A percentile compares a stretch with the other conserved stretches of the same genome.
Conservation (phyloP, 2,113 vertebrate genomes). For the Spea multiplicata region DNA sequence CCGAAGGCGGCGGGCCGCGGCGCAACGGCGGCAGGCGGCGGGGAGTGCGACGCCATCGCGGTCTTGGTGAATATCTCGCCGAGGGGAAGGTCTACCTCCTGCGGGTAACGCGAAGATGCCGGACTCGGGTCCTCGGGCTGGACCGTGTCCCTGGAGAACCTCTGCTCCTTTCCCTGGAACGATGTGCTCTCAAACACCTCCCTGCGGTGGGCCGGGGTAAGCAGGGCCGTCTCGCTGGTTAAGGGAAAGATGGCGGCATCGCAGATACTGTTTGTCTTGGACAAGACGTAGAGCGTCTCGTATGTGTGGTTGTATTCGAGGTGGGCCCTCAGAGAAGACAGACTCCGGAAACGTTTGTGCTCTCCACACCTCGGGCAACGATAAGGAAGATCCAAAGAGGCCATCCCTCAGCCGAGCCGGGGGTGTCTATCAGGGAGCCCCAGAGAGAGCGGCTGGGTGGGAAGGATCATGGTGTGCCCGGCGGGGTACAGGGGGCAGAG, state of each 20-base stretch:
- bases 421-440: slow-evolving; percentile 53
- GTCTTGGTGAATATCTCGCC: slow-evolving; percentile 85
- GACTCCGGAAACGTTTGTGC: slow-evolving; percentile 97
- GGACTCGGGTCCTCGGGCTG: slow-evolving; percentile 73
- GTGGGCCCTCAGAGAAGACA: slow-evolving; percentile 92
- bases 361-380: slow-evolving; percentile 97
- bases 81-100: slow-evolving; percentile 93
- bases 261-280: slow-evolving; percentile 95
- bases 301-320: slow-evolving; percentile 99
- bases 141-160: slow-evolving; percentile 71
- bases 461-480: slow-evolving; percentile 27
- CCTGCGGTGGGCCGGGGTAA: slow-evolving; percentile 69
- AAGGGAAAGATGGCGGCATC: slow-evolving; percentile 84
- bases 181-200: slow-evolving; percentile 87
- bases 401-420: slow-evolving; percentile 79
- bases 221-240: slow-evolving; percentile 78
- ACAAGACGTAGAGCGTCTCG: slow-evolving; percentile 97
- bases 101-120: slow-evolving; percentile 78
- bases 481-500: background rate
- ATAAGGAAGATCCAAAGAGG: slow-evolving; percentile 96
- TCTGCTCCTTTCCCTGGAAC: slow-evolving; percentile 86
- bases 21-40: slow-evolving; percentile 74
- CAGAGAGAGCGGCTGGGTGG: background rate
- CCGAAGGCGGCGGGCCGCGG: slow-evolving; percentile 75
- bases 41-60: slow-evolving; percentile 71